Conservation (phyloP, 2,888 invertebrate species). For the Plutella xylostella region DNA sequence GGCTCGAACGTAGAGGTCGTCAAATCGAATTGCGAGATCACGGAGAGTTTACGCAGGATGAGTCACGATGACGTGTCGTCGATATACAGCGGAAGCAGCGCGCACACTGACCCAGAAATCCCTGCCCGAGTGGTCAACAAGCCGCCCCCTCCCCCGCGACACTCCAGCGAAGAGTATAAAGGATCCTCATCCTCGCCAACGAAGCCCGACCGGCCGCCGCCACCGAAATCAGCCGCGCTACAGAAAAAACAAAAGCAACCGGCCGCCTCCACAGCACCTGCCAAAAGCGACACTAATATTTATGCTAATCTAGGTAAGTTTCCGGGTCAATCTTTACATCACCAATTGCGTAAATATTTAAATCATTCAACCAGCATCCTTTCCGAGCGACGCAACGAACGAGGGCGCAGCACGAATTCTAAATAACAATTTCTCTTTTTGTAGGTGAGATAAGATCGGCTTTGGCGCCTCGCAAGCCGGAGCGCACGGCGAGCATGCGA, state of each 20-base stretch:
- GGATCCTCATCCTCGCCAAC: slow-evolving; percentile 58
- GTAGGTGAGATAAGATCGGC: slow-evolving; percentile 85
- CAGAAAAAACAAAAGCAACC: slow-evolving; percentile 72
- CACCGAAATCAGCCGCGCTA: slow-evolving; percentile 76
- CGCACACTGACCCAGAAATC: slow-evolving; percentile 44
- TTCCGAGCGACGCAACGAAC: too few species aligned
- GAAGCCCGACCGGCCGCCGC: slow-evolving; percentile 79
- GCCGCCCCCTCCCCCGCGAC: slow-evolving; percentile 84
- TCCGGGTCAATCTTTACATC: neutral
- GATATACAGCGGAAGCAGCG: slow-evolving; percentile 56
- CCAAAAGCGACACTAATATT: slow-evolving; percentile 70
- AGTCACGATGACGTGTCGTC: slow-evolving; percentile 69
- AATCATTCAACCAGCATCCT: too few species aligned
- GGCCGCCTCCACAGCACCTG: slow-evolving; percentile 47
- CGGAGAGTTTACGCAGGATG: slow-evolving; percentile 41
- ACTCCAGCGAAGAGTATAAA: slow-evolving; percentile 57
- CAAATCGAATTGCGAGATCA: slow-evolving; percentile 60
- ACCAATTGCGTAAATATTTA: too few species aligned
- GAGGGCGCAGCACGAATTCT: too few species aligned
- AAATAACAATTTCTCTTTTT: slow-evolving; percentile 17
- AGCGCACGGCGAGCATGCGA: slow-evolving; percentile 87
- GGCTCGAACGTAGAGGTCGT: slow-evolving; percentile 85
- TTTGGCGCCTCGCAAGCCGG: slow-evolving; percentile 85
- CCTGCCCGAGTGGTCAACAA: slow-evolving; percentile 61
- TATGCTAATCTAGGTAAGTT: slow-evolving; percentile 84